Conservation (phyloP, 1,140 invertebrate genomes). For the Apocrypta bakeri region DNA sequence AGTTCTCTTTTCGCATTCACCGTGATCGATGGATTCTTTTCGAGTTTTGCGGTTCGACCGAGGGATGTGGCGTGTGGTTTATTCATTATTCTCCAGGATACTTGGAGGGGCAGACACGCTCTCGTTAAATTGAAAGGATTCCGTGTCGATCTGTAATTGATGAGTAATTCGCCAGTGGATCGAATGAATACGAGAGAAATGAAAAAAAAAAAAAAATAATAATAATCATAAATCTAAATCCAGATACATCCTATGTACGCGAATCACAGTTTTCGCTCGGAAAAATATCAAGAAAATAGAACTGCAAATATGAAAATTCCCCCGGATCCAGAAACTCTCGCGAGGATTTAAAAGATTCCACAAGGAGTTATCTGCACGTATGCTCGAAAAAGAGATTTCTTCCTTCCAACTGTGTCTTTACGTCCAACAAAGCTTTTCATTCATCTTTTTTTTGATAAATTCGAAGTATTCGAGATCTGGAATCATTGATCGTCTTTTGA, state of each 20-base stretch:
- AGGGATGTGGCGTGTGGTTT: not conserved
- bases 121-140: no score
- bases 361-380: not conserved
- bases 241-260: no score
- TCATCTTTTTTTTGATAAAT: no score
- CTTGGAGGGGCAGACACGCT: no score
- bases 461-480: no score
- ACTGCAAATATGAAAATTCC: not conserved
- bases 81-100: not conserved
- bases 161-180: no score
- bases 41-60: not conserved
- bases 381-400: constrained; percentile 8
- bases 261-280: not conserved
- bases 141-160: no score
- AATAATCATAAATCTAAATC: not conserved
- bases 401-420: not conserved
- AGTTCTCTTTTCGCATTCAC: not conserved
- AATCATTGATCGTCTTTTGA: no score
- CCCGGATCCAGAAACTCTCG: not conserved
- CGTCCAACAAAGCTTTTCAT: not conserved
- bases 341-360: not conserved
- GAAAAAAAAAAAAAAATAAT: not conserved
- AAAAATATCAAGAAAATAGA: not conserved
- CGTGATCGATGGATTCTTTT: not conserved
- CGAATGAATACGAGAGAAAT: no score